Evolutionary conservation across 2,888 invertebrate species (phyloP).

Genomic region (Rhogogaster chlorosoma): DNA sequence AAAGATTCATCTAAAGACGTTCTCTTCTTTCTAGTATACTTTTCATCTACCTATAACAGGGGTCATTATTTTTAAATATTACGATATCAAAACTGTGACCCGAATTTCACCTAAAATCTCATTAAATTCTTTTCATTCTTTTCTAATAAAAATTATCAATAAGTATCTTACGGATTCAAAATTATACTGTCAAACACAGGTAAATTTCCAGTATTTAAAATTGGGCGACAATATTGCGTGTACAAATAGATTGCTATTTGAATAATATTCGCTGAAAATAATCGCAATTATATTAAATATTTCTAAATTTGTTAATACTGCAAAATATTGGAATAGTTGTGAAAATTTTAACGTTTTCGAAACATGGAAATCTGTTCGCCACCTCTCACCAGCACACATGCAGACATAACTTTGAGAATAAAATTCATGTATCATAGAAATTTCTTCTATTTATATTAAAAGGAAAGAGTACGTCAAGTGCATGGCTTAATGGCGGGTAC

Average conservation of each 20-base stretch:
- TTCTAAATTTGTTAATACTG: constrained; percentile 42
- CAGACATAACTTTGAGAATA: constrained; percentile 15
- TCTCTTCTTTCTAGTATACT: constrained; percentile 8
- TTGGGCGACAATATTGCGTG: background rate
- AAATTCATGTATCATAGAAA: constrained; percentile 50
- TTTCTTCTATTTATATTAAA: background rate
- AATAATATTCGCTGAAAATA: constrained; percentile 24
- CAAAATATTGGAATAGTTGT: constrained; percentile 39
- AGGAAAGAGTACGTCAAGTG: constrained; percentile 21
- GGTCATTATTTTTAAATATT: constrained; percentile 34
- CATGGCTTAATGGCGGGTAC: background rate
- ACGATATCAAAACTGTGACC: constrained; percentile 52
- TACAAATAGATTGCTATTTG: constrained; percentile 24
- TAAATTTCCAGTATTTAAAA: background rate
- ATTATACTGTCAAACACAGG: constrained; percentile 39
- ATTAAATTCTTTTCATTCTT: constrained; percentile 33
- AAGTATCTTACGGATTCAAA: constrained; percentile 44
- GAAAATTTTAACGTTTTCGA: background rate
- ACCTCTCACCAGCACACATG: constrained; percentile 26
- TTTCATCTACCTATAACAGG: constrained; percentile 44
- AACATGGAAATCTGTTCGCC: constrained; percentile 37
- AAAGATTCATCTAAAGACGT: constrained; percentile 45
- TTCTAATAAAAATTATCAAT: constrained; percentile 48
- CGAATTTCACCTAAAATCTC: constrained; percentile 48
- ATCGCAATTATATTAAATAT: constrained; percentile 8